Evolutionary conservation across 2,113 vertebrate genomes (phyloP).

Genomic region (Istiophorus platypterus): DNA sequence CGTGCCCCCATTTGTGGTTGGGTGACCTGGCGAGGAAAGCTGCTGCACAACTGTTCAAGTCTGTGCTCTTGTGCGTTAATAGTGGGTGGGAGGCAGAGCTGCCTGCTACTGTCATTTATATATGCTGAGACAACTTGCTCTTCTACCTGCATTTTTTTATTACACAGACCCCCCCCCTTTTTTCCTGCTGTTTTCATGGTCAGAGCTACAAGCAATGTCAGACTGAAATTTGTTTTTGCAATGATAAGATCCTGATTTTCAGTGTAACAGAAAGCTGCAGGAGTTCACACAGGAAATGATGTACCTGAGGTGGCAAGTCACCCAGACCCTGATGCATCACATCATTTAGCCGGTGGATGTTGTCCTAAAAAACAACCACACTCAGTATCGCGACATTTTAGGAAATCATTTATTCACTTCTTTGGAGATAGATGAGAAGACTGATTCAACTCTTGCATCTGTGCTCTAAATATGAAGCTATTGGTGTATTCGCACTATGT

Average conservation of each 20-base stretch:
- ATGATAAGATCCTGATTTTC: not conserved
- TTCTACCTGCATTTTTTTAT: conserved; percentile 61
- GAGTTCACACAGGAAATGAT: conserved; percentile 10
- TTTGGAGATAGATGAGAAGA: too few species aligned
- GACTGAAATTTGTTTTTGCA: conserved; percentile 12
- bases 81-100: conserved; percentile 36
- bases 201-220: not conserved
- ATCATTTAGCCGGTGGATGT: not conserved
- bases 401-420: not conserved
- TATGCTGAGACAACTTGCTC: conserved; percentile 36
- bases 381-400: not conserved
- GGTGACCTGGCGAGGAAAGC: conserved; percentile 47
- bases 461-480: too few species aligned
- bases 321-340: not conserved
- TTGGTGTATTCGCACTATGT: not conserved
- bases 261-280: not conserved
- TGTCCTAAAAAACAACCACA: not conserved
- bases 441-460: too few species aligned
- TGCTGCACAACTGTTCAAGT: conserved; percentile 44
- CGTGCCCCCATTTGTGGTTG: conserved; percentile 39
- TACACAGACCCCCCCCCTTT: conserved; percentile 24
- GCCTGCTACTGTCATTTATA: conserved; percentile 43
- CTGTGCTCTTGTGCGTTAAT: conserved; percentile 27
- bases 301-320: not conserved
- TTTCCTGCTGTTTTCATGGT: conserved; percentile 45